phyloP scores from a whole-genome alignment of 2,113 vertebrate genomes.

The Sterna hirundo region DNA sequence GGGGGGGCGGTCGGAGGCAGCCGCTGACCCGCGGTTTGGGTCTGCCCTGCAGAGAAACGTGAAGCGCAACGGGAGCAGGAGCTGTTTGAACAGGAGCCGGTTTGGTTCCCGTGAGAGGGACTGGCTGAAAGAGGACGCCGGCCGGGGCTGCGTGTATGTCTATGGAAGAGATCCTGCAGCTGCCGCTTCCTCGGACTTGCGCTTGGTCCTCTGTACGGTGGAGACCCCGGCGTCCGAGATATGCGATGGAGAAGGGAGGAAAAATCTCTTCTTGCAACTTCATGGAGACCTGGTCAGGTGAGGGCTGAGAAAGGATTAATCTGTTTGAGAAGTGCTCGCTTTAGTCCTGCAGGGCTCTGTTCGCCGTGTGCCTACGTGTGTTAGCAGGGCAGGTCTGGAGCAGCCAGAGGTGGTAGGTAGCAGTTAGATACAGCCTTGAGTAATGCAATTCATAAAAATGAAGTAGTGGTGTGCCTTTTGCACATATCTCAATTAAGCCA shows the following conservation, averaged over 20 bases:
- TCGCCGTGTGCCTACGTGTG: rapidly evolving
- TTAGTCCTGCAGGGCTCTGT: rapidly evolving
- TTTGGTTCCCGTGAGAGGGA: conserved; percentile 90
- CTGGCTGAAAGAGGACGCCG: conserved; percentile 87
- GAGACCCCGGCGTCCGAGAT: conserved; percentile 87
- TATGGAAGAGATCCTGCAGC: conserved; percentile 74
- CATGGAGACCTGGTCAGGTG: conserved; percentile 95
- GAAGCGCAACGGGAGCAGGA: conserved; percentile 86
- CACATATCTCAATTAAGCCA: background rate
- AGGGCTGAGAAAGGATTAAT: background rate
- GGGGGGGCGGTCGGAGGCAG: background rate
- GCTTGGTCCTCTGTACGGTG: conserved; percentile 90
- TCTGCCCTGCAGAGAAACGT: conserved; percentile 85
- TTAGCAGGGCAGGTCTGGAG: background rate
- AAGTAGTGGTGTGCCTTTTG: background rate
- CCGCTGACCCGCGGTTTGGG: background rate
- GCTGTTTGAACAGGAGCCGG: conserved; percentile 82
- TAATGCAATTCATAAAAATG: rapidly evolving
- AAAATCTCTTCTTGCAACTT: conserved; percentile 87
- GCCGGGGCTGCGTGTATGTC: conserved; percentile 88
- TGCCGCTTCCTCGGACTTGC: conserved; percentile 79
- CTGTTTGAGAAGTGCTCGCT: background rate
- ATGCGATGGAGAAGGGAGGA: conserved; percentile 81
- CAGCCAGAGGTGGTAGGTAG: background rate
- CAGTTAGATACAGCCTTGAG: background rate